Evolutionary conservation across 2,113 vertebrate genomes (phyloP).

Genomic region (Sardina pilchardus): DNA sequence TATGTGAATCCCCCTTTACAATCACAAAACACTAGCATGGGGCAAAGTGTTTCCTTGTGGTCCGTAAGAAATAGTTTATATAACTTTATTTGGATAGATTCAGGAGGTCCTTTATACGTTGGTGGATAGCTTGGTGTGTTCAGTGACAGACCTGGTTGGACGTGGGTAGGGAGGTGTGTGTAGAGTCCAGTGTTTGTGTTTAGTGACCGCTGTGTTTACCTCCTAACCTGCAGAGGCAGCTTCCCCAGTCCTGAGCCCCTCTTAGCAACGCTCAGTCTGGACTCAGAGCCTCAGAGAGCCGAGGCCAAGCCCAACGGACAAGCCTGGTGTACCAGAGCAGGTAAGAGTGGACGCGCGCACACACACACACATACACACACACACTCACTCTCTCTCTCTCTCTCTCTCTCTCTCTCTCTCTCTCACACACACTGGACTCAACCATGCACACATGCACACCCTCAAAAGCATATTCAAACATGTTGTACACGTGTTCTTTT

Average conservation of each 20-base stretch:
- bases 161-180: neutral
- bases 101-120: too few species aligned
- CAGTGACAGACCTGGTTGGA: too few species aligned
- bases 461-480: neutral
- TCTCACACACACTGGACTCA: too few species aligned
- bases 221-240: constrained; percentile 76
- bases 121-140: too few species aligned
- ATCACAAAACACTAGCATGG: too few species aligned
- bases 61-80: too few species aligned
- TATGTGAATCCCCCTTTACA: too few species aligned
- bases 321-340: constrained; percentile 83
- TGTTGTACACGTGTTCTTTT: too few species aligned
- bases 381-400: neutral
- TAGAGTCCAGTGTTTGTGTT: neutral
- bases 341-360: constrained; percentile 52
- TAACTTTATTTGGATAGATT: too few species aligned
- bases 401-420: neutral
- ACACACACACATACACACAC: neutral
- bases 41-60: too few species aligned
- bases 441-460: neutral
- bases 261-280: constrained; percentile 86
- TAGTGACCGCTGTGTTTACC: constrained; percentile 21
- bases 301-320: constrained; percentile 84
- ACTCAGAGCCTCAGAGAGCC: constrained; percentile 83
- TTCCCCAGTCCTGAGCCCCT: constrained; percentile 89